Base-by-base conservation (phyloP, 2,797 vertebrate species). In the Sebastes umbrosus region DNA sequence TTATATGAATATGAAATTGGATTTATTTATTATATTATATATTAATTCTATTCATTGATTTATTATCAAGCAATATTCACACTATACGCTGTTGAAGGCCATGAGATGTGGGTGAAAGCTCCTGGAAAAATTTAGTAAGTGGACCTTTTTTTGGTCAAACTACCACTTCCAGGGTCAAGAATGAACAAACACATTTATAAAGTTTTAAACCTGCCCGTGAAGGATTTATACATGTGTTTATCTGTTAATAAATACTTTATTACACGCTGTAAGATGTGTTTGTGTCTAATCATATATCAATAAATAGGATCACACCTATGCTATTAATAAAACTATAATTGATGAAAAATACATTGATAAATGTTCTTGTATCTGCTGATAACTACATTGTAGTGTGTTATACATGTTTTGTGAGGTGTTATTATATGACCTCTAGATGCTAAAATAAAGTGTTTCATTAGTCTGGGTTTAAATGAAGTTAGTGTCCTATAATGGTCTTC, bases 31-130 rank as follows among this genome's bases (percentile, higher is more conserved):
- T 59, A 18, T 18, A 60, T 20, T 31, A 31, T 60, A 2, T 6
- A 62, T 62, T 20, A 5, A 60, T 18, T 18, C 13, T 32, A n/a
- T 31, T 31, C 13, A 27, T 12, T 1, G 32, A n/a, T 20, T 31
- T 22, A 27, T 0, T 20, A 69, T 22, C 3, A 22, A 3, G 0
- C 16, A 22, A 2, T 22, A 5, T 12, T 50, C 2, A 20, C 25
- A 8, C 62, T 50, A 18, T 50, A 16, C 7, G 6, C 39, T 39
- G 39, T 14, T 39, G 39, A 39, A 39, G 52, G 14, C 16, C 39
- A 66, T 46, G 64, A 66, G 8, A 66, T 50, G 24, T 46, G 34
- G 34, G 31, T 18, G 14, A 31, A 60, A 60, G n/a, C 6, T 36
- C 14, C 8, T 12, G 36, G 22, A 66, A 16, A 18, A 4, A 27